Base-by-base conservation (phyloP, 2,888 invertebrate species). In the Lottia scabra region DNA sequence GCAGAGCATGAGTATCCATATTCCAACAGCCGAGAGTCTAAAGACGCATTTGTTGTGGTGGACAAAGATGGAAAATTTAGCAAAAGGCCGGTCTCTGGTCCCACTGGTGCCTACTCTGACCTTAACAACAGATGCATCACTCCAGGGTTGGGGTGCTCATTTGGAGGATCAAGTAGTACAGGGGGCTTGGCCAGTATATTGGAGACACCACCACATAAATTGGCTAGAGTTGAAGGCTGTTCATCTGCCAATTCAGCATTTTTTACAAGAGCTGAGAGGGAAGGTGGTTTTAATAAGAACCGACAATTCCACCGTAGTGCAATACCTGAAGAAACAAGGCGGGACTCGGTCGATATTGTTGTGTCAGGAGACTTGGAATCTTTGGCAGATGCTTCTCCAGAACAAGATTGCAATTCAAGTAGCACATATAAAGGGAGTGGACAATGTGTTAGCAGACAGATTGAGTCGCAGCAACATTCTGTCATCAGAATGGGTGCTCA, bases 401-500 rank as follows among this genome's bases (percentile, higher is more conserved):
- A 67, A 74, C 74, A 63, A 77, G 4, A 72, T 79, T 10, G 16
- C n/a, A 16, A 43, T 77, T 45, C 71, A 71, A 64, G 75, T 77
- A 67, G 74, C 62, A 13, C 75, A 77, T 67, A 73, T 77, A 13
- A 16, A 23, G 67, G 75, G 74, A n/a, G 64, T 38, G 15, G 56
- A 71, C 48, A 79, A 77, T 62, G 45, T 71, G 10, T n/a, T 75
- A 13, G 75, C 75, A 13, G 77, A 78, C 65, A 56, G 38, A 13
- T 66, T 74, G 46, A 75, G 75, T 23, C 15, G 76, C 12, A 27
- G 63, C 5, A 71, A 26, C 38, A 56, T 75, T 3, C 15, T 63
- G n/a, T 73, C 68, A 48, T 71, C 75, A 65, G 74, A 77, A 43
- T 77, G 77, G 79, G 67, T 65, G 8, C 62, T 77, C 23, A 67